Conservation (phyloP, 1,140 invertebrate species). For the Drosophila micromelanica region DNA sequence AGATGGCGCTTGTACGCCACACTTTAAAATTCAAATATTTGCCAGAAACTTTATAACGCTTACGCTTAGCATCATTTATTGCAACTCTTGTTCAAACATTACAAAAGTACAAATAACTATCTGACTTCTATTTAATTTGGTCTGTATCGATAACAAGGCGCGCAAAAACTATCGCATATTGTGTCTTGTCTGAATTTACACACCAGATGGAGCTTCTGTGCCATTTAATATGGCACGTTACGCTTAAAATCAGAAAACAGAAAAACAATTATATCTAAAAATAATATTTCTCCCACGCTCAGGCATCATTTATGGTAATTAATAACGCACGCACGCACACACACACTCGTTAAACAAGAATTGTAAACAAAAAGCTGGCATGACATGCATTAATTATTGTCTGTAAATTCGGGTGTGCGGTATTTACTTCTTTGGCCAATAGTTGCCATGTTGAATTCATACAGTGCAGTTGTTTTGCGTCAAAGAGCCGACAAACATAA, state of each 20-base stretch:
- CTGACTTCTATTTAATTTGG: too few species aligned
- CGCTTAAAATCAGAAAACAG: neutral
- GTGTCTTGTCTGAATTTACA: too few species aligned
- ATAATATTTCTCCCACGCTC: slow-evolving; percentile 44
- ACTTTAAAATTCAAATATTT: too few species aligned
- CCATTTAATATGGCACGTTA: slow-evolving; percentile 21
- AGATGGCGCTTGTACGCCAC: too few species aligned
- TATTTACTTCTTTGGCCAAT: slow-evolving; percentile 16
- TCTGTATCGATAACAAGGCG: too few species aligned
- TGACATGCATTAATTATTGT: slow-evolving; percentile 53
- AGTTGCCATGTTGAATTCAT: slow-evolving; percentile 47
- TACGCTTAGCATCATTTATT: too few species aligned
- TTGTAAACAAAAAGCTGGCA: slow-evolving; percentile 61
- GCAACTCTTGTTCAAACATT: too few species aligned
- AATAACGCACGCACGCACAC: slow-evolving; percentile 45
- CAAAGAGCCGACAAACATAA: slow-evolving; percentile 63
- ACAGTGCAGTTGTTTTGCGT: slow-evolving; percentile 64
- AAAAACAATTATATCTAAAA: neutral
- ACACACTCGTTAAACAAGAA: slow-evolving; percentile 34
- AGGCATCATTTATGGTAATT: slow-evolving; percentile 60
- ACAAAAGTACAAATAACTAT: too few species aligned
- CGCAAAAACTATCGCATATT: too few species aligned
- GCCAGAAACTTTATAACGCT: too few species aligned
- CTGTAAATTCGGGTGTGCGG: slow-evolving; percentile 3
- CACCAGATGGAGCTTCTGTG: slow-evolving; percentile 12